These are phyloP conservation scores for Scolopax mira DNA, from an alignment of 2,113 vertebrate species.

Conservation along the genomic window DNA sequence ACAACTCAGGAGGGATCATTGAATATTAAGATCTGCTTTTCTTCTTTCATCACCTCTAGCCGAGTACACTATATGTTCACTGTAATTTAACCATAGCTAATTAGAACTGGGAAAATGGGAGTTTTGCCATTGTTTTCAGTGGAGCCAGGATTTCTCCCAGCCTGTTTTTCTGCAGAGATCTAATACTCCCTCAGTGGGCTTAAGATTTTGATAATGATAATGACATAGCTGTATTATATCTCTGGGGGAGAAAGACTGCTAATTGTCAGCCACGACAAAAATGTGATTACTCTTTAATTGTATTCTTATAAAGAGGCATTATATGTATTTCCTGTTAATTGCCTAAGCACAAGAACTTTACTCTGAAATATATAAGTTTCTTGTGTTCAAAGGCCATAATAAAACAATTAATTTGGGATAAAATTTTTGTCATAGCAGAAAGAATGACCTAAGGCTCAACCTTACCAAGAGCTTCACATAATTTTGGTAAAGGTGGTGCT, in stretches of 20 bases:
- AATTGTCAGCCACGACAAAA: constrained; percentile 39
- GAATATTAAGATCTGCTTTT: constrained; percentile 7
- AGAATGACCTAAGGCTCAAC: neutral
- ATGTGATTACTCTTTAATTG: constrained; percentile 55
- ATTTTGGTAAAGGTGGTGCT: neutral
- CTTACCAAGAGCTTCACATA: neutral
- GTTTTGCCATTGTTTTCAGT: constrained; percentile 33
- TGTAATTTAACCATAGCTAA: constrained; percentile 60
- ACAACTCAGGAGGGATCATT: neutral
- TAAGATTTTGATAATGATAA: constrained; percentile 60
- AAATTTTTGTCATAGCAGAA: neutral
- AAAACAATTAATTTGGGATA: neutral
- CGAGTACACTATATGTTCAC: neutral
- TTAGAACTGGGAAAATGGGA: constrained; percentile 54
- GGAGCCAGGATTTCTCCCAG: constrained; percentile 22
- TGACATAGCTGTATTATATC: constrained; percentile 35
- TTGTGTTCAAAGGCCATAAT: neutral
- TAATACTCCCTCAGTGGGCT: constrained; percentile 44
- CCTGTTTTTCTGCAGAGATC: constrained; percentile 24
- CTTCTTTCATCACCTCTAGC: neutral
- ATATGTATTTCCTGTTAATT: constrained; percentile 34
- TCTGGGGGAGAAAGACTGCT: constrained; percentile 25
- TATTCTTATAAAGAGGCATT: constrained; percentile 38
- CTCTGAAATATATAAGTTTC: neutral
- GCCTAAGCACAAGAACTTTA: neutral